Evolutionary conservation across 2,797 vertebrate genomes (phyloP).

Genomic region (Poecile montanus): DNA sequence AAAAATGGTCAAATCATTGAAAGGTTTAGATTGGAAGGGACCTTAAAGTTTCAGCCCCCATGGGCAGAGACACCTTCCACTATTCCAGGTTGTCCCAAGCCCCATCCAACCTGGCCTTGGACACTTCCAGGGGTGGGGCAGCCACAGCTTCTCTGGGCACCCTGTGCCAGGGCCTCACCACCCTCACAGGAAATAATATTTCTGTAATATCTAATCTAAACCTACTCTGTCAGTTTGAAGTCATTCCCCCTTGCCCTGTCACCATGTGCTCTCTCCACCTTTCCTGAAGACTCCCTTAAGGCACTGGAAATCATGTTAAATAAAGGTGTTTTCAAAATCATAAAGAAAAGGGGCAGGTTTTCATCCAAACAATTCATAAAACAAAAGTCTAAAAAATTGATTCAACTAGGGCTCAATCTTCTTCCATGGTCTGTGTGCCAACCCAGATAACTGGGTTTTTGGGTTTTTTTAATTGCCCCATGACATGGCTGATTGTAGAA

Average conservation of each 20-base stretch:
- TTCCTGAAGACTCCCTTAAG: background rate
- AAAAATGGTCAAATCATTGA: background rate
- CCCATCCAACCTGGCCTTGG: rapidly evolving
- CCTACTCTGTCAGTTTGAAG: background rate
- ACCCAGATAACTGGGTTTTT: rapidly evolving
- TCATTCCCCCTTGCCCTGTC: background rate
- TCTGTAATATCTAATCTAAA: background rate
- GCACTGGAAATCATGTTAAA: background rate
- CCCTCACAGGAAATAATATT: background rate
- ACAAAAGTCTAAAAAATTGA: background rate
- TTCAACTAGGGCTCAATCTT: background rate
- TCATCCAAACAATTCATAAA: background rate
- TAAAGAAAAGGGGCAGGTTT: background rate
- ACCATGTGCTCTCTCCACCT: background rate
- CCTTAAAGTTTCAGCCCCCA: background rate
- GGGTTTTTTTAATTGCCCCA: background rate
- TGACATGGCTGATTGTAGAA: background rate
- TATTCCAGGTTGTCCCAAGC: background rate
- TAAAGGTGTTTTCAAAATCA: background rate
- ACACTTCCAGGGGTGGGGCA: background rate
- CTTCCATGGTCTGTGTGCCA: background rate
- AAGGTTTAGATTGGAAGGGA: background rate
- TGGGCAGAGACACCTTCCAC: background rate
- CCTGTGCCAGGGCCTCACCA: background rate
- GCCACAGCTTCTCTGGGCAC: background rate